Base-by-base conservation (phyloP, 1,140 invertebrate genomes). In the Atta colombica region DNA sequence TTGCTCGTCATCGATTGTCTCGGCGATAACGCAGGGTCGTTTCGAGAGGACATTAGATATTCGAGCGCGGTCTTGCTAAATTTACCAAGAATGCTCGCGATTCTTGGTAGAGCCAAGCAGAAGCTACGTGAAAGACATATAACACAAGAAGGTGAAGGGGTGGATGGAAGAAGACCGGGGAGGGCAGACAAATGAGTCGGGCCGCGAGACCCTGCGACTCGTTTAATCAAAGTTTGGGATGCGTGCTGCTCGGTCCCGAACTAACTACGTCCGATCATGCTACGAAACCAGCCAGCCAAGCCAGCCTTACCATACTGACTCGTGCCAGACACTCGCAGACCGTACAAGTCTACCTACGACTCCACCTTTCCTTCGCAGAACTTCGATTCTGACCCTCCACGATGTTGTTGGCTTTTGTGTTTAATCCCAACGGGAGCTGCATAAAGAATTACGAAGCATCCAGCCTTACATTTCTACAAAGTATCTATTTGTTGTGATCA, bases 191-290 rank as follows among this genome's bases (percentile, higher is more conserved):
- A 94, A 94, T 93, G 93, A 94, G 92, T 93, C 89, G 92, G 92
- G 92, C 90, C 90, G 90, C 91, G 91, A 90, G 93, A 93, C 93
- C 88, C 92, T 90, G 91, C 92, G 92, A 93, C 92, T 93, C 93
- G 93, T 94, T 94, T 94, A 94, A 94, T 94, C 93, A 94, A 94
- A 93, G 92, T 94, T 94, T 93, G 92, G 92, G 93, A 93, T 93
- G 92, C 93, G 93, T 94, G 93, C 91, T 91, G 89, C 93, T 89
- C 89, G 87, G 90, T 78, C 89, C 88, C 90, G 91, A 60, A 92
- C 93, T 94, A 94, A 94, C 93, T 94, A 94, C 92, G 87, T 88
- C 91, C 90, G 90, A 94, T 94, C 93, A 94, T 94, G 93, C 93
- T 89, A 94, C 90, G 88, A 92, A 91, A 68, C 90, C 86, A 87